A percentile compares a stretch with the other conserved stretches of the same genome.
Conservation (phyloP, 2,888 invertebrate genomes). For the Plagiodera versicolora region DNA sequence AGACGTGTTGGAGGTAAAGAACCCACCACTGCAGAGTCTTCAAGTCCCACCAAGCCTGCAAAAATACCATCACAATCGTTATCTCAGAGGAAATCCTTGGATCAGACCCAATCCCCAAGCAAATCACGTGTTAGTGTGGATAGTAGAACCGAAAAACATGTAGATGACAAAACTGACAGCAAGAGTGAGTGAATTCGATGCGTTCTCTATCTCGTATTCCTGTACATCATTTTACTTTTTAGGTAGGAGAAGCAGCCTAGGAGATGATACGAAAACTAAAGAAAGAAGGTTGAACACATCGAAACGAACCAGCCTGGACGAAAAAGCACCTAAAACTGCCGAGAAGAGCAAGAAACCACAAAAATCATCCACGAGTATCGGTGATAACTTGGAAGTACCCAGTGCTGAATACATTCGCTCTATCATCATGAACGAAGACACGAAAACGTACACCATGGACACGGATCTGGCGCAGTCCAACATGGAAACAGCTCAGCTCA, state of each 20-base stretch:
- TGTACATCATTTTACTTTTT: neutral
- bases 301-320: slow-evolving; percentile 38
- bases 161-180: slow-evolving; percentile 28
- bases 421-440: slow-evolving; percentile 49
- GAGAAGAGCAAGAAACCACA: slow-evolving; percentile 11
- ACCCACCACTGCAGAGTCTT: slow-evolving; percentile 41
- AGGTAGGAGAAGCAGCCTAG: slow-evolving; percentile 21
- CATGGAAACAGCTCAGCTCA: slow-evolving; percentile 49
- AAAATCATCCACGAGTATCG: slow-evolving; percentile 4
- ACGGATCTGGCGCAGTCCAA: slow-evolving; percentile 23
- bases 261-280: slow-evolving; percentile 18
- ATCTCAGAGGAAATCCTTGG: slow-evolving; percentile 44
- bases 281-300: slow-evolving; percentile 23
- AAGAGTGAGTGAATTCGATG: slow-evolving; percentile 14
- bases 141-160: slow-evolving; percentile 33
- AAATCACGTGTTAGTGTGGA: slow-evolving; percentile 45
- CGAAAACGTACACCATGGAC: slow-evolving; percentile 44
- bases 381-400: slow-evolving; percentile 20
- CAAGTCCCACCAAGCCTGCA: slow-evolving; percentile 41
- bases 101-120: slow-evolving; percentile 32
- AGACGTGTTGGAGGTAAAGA: slow-evolving; percentile 61
- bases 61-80: slow-evolving; percentile 46
- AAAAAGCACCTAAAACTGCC: slow-evolving; percentile 22
- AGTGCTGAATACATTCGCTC: slow-evolving; percentile 47
- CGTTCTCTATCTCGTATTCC: too few relatives aligned